Evolutionary conservation across 2,797 vertebrate genomes (phyloP).

Genomic region (Astyanax mexicanus): DNA sequence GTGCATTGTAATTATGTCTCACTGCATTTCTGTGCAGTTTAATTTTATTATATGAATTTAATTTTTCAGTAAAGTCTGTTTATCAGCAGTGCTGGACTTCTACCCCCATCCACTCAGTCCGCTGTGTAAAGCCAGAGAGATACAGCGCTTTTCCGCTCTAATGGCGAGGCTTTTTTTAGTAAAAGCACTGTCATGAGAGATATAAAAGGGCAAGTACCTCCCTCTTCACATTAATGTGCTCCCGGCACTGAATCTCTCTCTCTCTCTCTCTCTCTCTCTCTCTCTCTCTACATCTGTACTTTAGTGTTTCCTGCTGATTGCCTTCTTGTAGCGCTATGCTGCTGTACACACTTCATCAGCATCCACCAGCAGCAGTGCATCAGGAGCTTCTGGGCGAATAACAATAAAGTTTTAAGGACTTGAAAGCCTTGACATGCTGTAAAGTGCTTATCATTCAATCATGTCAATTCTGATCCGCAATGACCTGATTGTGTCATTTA

Average conservation of each 20-base stretch:
- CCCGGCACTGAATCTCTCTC: not conserved
- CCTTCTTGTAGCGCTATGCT: not conserved
- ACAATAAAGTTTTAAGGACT: not conserved
- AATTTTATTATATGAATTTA: no score
- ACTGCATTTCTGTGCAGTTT: no score
- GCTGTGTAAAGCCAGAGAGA: not conserved
- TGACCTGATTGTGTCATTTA: no score
- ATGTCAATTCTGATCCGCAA: no score
- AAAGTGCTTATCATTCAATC: no score
- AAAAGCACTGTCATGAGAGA: not conserved
- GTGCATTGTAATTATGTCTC: no score
- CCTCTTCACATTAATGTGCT: constrained; percentile 3
- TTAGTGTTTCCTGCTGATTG: constrained; percentile 5
- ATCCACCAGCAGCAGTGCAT: not conserved
- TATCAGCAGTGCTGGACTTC: not conserved
- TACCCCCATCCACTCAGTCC: not conserved
- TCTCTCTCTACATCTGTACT: no score
- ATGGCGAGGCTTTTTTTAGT: constrained; percentile 1
- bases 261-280: no score
- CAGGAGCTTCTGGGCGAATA: not conserved
- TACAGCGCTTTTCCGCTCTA: not conserved
- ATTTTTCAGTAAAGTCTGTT: not conserved
- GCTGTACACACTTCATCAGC: not conserved
- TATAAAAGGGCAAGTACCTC: constrained; percentile 16
- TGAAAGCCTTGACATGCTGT: not conserved